Base-by-base conservation (phyloP, 2,797 vertebrate species). In the Mustela erminea region DNA sequence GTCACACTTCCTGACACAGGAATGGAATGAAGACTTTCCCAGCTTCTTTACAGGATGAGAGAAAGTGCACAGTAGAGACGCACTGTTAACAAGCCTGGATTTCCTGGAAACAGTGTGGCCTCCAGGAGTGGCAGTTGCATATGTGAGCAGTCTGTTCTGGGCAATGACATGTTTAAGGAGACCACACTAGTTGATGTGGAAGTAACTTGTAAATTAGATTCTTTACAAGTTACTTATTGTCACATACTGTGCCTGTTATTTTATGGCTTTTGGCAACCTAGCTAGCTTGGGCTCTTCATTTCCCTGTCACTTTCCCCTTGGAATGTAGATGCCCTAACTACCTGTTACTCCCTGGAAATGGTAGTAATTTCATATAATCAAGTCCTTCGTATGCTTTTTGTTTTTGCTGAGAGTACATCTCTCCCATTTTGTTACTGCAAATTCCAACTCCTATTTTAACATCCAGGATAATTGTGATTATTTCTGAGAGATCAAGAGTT, bases 181-280 rank as follows among this genome's bases (percentile, higher is more conserved):
- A 58, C 27, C 38, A 72, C 13, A 46, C 7, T 52, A 49, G 9
- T 89, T 89, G 78, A 46, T 92, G 29, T 92, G 27, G 58, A 89
- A 95, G 41, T 38, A 87, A 9, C 38, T 86, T 70, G 25, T 23
- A n/a, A 35, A 62, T 29, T 92, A 60, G 38, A 46, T 87, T 87
- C 41, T 93, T 94, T 29, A 87, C 21, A 72, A 74, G 43, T 93
- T 93, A 35, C 27, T 88, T 92, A 56, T 66, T 23, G 20, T 87
- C 46, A 41, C 7, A 20, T 74, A 54, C 18, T 49, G 0, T 78
- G 29, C 35, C 6, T 27, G 64, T 70, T 32, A 3, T 38, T 93
- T 9, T 38, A 66, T 68, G n/a, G 35, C 86, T 82, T 88, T 89
- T 74, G 58, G 58, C n/a, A 92, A 3, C 35, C 10, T 80, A 72